These are phyloP conservation scores for Gymnopithys bicolor DNA, from an alignment of 2,797 vertebrate genomes.

Conservation along the genomic window DNA sequence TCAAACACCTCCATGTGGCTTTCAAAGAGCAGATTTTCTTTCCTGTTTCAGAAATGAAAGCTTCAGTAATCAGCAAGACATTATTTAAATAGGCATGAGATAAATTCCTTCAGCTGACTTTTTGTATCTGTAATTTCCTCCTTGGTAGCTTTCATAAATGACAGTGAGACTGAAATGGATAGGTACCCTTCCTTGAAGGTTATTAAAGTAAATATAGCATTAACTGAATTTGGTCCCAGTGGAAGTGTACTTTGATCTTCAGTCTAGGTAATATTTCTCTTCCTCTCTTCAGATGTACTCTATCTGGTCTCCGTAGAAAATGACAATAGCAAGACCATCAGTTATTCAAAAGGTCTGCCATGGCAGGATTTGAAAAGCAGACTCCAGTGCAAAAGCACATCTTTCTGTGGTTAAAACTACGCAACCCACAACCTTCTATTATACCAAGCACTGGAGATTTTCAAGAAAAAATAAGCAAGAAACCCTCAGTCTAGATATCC, in stretches of 20 bases:
- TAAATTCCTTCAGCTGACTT: conserved; percentile 49
- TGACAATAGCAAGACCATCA: conserved; percentile 21
- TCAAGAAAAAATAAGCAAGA: not conserved
- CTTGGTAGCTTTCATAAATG: conserved; percentile 51
- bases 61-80: conserved; percentile 21
- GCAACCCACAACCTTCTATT: not conserved
- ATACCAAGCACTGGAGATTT: not conserved
- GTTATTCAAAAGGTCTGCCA: conserved; percentile 33
- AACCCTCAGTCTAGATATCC: not conserved
- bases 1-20: not conserved
- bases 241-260: conserved; percentile 58
- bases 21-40: conserved; percentile 12
- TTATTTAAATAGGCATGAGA: conserved; percentile 38
- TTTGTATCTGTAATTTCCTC: conserved; percentile 32
- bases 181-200: conserved; percentile 35
- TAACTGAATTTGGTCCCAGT: conserved; percentile 41
- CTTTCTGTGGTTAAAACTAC: not conserved
- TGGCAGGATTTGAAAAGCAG: conserved; percentile 6
- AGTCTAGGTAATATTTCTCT: conserved; percentile 53
- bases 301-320: conserved; percentile 32
- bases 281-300: conserved; percentile 25
- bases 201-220: conserved; percentile 62
- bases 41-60: conserved; percentile 36
- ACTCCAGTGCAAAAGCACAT: not conserved
- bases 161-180: conserved; percentile 51